Evolutionary conservation across 2,888 invertebrate species (phyloP).

Genomic region (Polyommatus icarus): DNA sequence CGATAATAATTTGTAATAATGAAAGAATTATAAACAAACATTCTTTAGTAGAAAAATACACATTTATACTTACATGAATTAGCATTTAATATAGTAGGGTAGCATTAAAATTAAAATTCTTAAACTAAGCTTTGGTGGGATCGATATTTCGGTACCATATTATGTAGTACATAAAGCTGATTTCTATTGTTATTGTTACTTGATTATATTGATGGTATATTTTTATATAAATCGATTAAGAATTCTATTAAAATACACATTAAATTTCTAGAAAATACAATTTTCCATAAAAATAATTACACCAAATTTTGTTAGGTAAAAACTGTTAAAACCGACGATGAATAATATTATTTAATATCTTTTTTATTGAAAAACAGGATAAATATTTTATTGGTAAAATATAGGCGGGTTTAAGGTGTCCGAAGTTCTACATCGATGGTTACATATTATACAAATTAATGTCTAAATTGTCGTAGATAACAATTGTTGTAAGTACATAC

Average conservation of each 20-base stretch:
- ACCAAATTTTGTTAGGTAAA: neutral
- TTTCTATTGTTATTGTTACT: constrained; percentile 19
- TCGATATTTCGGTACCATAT: constrained; percentile 56
- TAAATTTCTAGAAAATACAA: neutral
- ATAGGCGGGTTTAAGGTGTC: constrained; percentile 44
- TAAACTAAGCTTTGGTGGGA: constrained; percentile 80
- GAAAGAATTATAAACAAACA: constrained; percentile 32
- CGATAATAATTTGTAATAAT: constrained; percentile 20
- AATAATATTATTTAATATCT: neutral
- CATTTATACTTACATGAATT: constrained; percentile 46
- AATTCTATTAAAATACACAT: constrained; percentile 2
- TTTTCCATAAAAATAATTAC: neutral
- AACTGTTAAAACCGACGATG: neutral
- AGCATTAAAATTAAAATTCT: constrained; percentile 65
- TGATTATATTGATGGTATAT: constrained; percentile 48
- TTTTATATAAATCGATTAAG: neutral
- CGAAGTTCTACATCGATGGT: constrained; percentile 36
- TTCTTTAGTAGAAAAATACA: constrained; percentile 39
- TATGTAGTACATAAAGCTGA: constrained; percentile 31
- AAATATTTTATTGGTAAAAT: constrained; percentile 11
- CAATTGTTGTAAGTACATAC: constrained; percentile 42
- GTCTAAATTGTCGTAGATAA: constrained; percentile 30
- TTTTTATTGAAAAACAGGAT: neutral
- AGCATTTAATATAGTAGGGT: constrained; percentile 48
- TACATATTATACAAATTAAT: neutral